These are phyloP conservation scores for Aptenodytes patagonicus DNA, from an alignment of 2,113 vertebrate species.

Conservation along the genomic window DNA sequence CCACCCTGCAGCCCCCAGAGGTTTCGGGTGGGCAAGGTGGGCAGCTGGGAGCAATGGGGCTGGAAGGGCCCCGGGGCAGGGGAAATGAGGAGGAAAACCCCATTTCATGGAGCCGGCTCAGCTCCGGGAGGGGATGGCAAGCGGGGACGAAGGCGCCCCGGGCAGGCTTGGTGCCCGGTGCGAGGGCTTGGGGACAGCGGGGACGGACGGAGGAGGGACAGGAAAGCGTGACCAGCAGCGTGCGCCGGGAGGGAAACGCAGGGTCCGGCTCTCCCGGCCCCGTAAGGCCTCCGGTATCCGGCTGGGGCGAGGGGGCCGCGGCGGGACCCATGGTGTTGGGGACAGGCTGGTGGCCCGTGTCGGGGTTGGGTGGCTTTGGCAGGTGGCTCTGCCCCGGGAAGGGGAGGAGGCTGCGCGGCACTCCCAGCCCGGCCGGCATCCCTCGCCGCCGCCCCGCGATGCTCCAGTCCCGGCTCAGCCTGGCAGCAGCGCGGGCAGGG, in stretches of 20 bases:
- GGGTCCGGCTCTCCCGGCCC: not conserved
- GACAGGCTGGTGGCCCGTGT: not conserved
- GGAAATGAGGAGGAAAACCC: not conserved
- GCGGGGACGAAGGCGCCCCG: not conserved
- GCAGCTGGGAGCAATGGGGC: not conserved
- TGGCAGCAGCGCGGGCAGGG: not conserved
- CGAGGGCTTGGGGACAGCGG: not conserved
- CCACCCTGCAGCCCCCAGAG: accelerated
- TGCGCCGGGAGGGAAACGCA: not conserved
- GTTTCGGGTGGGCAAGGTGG: not conserved
- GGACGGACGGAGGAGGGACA: not conserved
- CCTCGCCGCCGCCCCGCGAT: not conserved
- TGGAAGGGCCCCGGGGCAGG: accelerated
- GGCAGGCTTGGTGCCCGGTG: not conserved
- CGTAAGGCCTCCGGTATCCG: not conserved
- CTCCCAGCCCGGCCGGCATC: not conserved
- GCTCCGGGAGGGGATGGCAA: not conserved
- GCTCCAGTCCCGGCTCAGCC: slow-evolving; percentile 37
- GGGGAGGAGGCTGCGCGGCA: slow-evolving; percentile 37
- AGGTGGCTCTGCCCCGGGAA: slow-evolving; percentile 52
- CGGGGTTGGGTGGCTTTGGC: not conserved
- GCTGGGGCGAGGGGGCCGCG: accelerated
- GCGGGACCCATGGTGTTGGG: accelerated
- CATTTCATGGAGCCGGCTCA: accelerated
- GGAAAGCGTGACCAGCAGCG: not conserved